Base-by-base conservation (phyloP, 2,888 invertebrate species). In the Limnephilus rhombicus region DNA sequence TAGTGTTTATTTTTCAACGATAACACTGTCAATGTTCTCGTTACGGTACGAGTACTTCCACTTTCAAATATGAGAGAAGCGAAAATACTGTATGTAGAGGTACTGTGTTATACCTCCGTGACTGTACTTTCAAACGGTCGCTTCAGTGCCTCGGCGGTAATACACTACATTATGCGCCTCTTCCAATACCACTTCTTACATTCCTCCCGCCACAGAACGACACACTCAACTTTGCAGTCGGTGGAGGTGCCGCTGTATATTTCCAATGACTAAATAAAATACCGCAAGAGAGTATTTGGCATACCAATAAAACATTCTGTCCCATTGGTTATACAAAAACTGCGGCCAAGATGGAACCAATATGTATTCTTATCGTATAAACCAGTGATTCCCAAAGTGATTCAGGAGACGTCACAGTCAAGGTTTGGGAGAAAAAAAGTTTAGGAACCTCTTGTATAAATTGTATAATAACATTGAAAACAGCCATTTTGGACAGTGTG, bases 61-160 rank as follows among this genome's bases (percentile, higher is more conserved):
- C 89, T 89, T 89, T 89, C 89, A 89, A 89, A 89, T 81, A 89
- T 89, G 89, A 81, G 80, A 89, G 80, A 81, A 81, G 81, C 89
- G 80, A 15, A 29, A n/a, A 86, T 15, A 37, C 86, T 45, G 12
- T 18, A 4, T 18, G 9, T 29, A 68, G 68, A 18, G 5, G 53
- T 53, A 53, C 53, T 15, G 68, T 24, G 24, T 68, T 13, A 68
- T 9, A 24, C 18, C 83, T 83, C 37, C 83, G 34, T 83, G 37
- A 86, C 29, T 49, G 86, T 45, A 86, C 86, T 49, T 45, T 29
- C 86, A 49, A 29, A 29, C 86, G 49, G 41, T 29, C 82, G 31
- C 82, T 82, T 15, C 31, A 31, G 1, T 31, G 82, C 82, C 34
- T 34, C 82, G 34, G 34, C 82, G 13, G 31, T 81, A 81, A 29